Percentiles rank a stretch among this genome's conserved stretches.
Evolutionary conservation across 1,140 invertebrate genomes (phyloP).

Genomic region (Drosophila dunni): DNA sequence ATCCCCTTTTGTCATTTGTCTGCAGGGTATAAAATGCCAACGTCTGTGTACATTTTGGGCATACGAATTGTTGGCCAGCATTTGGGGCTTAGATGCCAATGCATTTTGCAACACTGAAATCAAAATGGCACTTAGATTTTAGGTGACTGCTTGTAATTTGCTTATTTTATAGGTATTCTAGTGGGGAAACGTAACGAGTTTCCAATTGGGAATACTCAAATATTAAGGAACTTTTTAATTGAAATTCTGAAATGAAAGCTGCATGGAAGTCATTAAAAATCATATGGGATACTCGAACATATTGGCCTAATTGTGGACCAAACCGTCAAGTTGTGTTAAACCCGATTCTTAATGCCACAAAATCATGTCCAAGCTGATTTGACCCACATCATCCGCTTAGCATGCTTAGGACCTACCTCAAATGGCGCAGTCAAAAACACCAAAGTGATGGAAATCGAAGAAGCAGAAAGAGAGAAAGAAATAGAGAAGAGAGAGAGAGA

Average conservation of each 20-base stretch:
- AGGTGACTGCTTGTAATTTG: conserved; percentile 10
- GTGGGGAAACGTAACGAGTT: neutral
- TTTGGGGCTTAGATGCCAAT: conserved; percentile 1
- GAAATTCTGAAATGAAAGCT: neutral
- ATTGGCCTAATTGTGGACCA: conserved; percentile 26
- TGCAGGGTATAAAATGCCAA: neutral
- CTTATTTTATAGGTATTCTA: neutral
- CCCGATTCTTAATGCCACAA: conserved; percentile 31
- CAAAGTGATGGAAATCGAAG: neutral
- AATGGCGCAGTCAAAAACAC: neutral
- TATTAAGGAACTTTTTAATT: neutral
- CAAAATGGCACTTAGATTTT: conserved; percentile 12
- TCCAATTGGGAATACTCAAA: neutral
- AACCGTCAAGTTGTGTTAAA: neutral
- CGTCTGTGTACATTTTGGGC: neutral
- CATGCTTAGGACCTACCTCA: conserved; percentile 51
- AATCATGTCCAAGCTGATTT: conserved; percentile 50
- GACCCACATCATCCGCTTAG: conserved; percentile 49
- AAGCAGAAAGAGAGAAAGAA: neutral
- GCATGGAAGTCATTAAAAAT: neutral
- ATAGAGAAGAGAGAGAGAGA: neutral
- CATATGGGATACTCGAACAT: neutral
- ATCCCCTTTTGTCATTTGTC: neutral
- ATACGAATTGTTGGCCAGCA: neutral
- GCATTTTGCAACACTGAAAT: conserved; percentile 1